Evolutionary conservation across 2,113 vertebrate species (phyloP), one percentile per base, ranked within the genome.

Genomic region (Passer montanus): DNA sequence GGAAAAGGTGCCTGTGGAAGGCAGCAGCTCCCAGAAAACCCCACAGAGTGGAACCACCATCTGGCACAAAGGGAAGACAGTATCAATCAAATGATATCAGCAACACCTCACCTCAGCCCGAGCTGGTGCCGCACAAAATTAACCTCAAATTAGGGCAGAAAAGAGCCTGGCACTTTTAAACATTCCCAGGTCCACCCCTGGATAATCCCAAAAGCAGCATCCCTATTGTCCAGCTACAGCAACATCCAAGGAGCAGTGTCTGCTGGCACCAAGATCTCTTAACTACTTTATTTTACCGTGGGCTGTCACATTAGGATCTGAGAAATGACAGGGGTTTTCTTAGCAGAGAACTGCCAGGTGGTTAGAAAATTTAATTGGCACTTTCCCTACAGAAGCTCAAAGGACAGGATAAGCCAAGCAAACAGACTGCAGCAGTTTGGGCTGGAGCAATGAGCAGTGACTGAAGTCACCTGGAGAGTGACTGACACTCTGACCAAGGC

Each of bases 81-180:
- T 5, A 44, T 6, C 64, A 15, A 24, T 22, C 46, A 31, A 41
- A 31, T 2, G 3, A 47, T 2, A 47, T 17, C 8, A 4, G 23
- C 59, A 55, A 15, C 26, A 11, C 15, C 16, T 70, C 4, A 4
- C 20, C 72, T 83, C 44, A 41, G 20, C 11, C 2, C 1, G 2
- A 64, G 59, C 41, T 2, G 11, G n/a, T 17, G 27, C 4, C 0
- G 0, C 64, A 52, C 31, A 41, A 19, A 74, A 73, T 31, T 10
- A 55, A 28, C 12, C 13, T 37, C 52, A 30, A 9, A 28, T 26
- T 9, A 22, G 37, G n/a, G 27, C 24, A 84, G 30, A 53, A 63
- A 75, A 63, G 2, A 41, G 19, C 8, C 31, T 10, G 20, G 66
- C 35, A 59, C 7, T 56, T 49, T n/a, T 4, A 21, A 39, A 47